These are phyloP conservation scores for Glaucopsyche alexis DNA, from an alignment of 2,888 invertebrate genomes.

Conservation along the genomic window DNA sequence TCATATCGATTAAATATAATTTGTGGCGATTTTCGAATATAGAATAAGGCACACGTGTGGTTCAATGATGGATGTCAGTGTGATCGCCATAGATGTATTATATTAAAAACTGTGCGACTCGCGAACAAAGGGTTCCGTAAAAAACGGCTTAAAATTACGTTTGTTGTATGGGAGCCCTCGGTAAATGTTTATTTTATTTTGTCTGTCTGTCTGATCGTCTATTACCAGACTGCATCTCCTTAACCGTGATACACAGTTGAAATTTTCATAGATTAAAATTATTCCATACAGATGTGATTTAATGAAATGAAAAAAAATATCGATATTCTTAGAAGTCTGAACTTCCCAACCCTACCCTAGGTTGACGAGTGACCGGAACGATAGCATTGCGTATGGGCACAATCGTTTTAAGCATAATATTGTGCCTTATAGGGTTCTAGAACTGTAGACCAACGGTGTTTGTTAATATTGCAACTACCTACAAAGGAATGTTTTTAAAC, in stretches of 20 bases:
- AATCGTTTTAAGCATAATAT: neutral
- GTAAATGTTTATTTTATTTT: too few relatives aligned
- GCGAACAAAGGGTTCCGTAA: too few relatives aligned
- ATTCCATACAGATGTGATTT: too few relatives aligned
- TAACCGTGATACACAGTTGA: too few relatives aligned
- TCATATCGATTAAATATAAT: neutral
- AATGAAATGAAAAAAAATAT: neutral
- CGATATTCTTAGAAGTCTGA: neutral
- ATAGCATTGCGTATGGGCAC: conserved; percentile 14
- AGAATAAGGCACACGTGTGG: conserved; percentile 4
- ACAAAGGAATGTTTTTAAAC: neutral
- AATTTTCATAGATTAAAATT: too few relatives aligned
- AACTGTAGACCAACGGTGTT: neutral
- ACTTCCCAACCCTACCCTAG: neutral
- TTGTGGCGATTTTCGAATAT: conserved; percentile 6
- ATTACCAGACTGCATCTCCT: too few relatives aligned
- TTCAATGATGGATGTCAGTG: neutral
- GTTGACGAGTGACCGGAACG: conserved; percentile 14
- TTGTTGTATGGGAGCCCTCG: too few relatives aligned
- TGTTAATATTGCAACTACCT: neutral
- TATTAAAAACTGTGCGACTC: too few relatives aligned
- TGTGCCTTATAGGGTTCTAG: neutral
- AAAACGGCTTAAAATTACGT: too few relatives aligned
- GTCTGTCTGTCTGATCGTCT: too few relatives aligned
- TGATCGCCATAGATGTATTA: too few relatives aligned